Base-by-base conservation (phyloP, 2,888 invertebrate species). In the Pecten maximus region DNA sequence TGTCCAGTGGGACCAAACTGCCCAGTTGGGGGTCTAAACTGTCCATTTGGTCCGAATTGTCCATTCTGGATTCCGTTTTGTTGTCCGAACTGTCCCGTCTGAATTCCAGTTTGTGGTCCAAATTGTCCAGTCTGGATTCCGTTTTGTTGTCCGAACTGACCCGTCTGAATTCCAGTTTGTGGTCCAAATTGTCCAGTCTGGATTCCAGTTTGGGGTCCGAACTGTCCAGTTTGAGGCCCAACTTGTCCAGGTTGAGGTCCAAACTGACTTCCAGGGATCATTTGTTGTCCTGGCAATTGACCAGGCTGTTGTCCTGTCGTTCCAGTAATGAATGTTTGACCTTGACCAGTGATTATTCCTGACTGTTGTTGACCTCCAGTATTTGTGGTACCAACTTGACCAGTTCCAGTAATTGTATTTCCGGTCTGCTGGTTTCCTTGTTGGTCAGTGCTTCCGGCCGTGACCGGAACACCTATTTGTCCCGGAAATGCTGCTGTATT, bases 181-280 rank as follows among this genome's bases (percentile, higher is more conserved):
- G 28, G 74, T 28, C 74, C 74, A 16, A 74, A 74, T 74, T 74
- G 60, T 8, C 60, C 60, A 2, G 74, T 44, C 44, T 44, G 44
- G 12, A 44, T 44, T 44, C 44, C 44, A 12, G 44, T 74, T 35
- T 74, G 74, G 2, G 28, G 74, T 74, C 74, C 74, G 10, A 74
- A 74, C 6, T 74, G 74, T 74, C 74, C 74, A 10, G 74, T 74
- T 15, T 74, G 74, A 0, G 4, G 28, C 35, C 74, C 74, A 35
- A 35, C 10, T 74, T 74, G 74, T 74, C 74, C 74, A 74, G 74
- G 3, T 74, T 74, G 74, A 74, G 74, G 74, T 74, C 74, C 74
- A 74, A 74, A 74, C 35, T 74, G 74, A 35, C 74, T 10, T 6
- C 74, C 74, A 74, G 74, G 28, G 35, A 74, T 60, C 60, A 60